Evolutionary conservation across 2,888 invertebrate genomes (phyloP), one percentile per base, ranked within the genome.

Genomic region (Galerucella calmariensis): DNA sequence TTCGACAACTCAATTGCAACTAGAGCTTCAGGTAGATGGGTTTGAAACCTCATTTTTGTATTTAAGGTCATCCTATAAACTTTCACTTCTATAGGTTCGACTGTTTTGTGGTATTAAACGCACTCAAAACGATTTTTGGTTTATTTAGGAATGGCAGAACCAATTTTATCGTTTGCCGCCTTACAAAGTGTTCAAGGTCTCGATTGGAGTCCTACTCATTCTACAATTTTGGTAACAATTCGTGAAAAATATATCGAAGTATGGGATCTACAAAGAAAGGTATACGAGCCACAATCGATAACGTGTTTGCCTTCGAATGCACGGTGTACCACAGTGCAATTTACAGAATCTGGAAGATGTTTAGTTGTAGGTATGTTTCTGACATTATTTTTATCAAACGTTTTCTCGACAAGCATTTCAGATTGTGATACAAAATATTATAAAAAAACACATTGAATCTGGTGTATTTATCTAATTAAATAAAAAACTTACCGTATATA

Each of bases 181-280:
- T 88, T 89, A 87, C 84, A 88, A 10, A 87, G 89, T 9, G 88
- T 91, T 0, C 87, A 88, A 77, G 88, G 86, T 24, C 92, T 93
- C 2, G 89, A 90, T 12, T 95, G 95, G 91, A 93, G 93, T 84
- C 94, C 94, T 0, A 90, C 90, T 0, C 92, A 94, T 85, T 91
- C 95, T 0, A 94, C 95, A 0, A 90, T 96, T 0, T 88, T 95
- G 11, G 91, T 93, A 0, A 91, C 91, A 0, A 90, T 92, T 1
- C 92, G 91, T 68, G 92, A 92, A 0, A 90, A 90, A 77, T 88
- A 91, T 9, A 89, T 96, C 16, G 92, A 92, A 68, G 88, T 95
- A 35, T 96, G 96, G 96, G 95, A 96, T 84, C 87, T 95, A 10
- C 91, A 92, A 6, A 88, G 94, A 27, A 94, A 93, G 83, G 91